Evolutionary conservation across 1,140 invertebrate genomes (phyloP), one percentile per base, ranked within the genome.

Genomic region (Agraylea sexmaculata): DNA sequence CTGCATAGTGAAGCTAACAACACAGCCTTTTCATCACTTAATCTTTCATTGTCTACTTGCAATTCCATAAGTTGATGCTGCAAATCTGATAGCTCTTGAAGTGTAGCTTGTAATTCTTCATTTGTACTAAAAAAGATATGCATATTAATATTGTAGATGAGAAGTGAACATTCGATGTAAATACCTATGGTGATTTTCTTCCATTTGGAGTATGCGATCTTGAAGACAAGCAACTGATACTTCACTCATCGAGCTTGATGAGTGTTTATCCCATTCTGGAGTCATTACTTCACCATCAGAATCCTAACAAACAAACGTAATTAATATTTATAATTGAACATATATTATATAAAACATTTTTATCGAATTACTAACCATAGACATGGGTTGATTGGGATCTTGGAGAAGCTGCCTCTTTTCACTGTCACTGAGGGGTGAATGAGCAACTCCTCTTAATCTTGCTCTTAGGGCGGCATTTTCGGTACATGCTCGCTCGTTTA

Each of bases 21-120:
- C 12, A 92, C 79, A 49, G 77, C 74, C 60, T 92, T 92, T 63
- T 94, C 89, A 50, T 91, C 85, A 21, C 75, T 70, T 12, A 94
- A 66, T 42, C 82, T 71, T 51, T 90, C 83, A 60, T 92, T 92
- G 55, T 91, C 87, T 3, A 78, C 71, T 57, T 90, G 87, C 2
- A 91, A 70, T 53, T 91, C 87, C 6, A 76, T 77, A 36, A 93
- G 68, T 59, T 89, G 86, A 17, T 79, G 73, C 60, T 85, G 88
- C 21, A 94, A 66, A 60, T 94, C 90, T 22, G 85, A 82, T 37
- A 94, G 64, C 63, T 94, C 90, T 51, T 92, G 89, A 28, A 94
- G 68, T 0, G 90, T 94, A 0, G 90, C 91, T 65, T 94, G 89
- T 1, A 95, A 67, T 62, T 95, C 91, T 64, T 95, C 90, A 57